These are phyloP conservation scores for Elaeidobius kamerunicus DNA, from an alignment of 2,888 invertebrate genomes.

Conservation along the genomic window DNA sequence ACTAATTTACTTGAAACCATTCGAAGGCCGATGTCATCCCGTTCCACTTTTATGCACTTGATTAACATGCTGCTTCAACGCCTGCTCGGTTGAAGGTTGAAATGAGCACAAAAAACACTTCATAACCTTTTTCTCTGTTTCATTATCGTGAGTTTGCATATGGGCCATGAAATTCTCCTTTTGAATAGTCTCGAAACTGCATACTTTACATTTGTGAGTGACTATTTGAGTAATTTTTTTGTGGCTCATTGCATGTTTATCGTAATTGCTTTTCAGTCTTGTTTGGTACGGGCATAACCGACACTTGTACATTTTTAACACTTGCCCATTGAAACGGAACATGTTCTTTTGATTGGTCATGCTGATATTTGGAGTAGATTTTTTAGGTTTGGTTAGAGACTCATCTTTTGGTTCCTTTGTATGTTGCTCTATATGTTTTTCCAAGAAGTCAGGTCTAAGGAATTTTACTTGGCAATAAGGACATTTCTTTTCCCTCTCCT, in stretches of 20 bases:
- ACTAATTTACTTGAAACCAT: background rate
- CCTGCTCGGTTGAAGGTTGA: constrained; percentile 15
- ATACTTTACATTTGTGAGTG: constrained; percentile 22
- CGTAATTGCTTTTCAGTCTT: constrained; percentile 20
- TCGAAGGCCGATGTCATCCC: constrained; percentile 15
- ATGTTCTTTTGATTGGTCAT: constrained; percentile 8
- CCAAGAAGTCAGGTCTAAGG: constrained; percentile 8
- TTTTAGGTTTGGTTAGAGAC: background rate
- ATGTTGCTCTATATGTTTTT: constrained; percentile 15
- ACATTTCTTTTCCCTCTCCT: constrained; percentile 15
- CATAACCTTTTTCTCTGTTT: constrained; percentile 6
- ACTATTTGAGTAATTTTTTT: constrained; percentile 18
- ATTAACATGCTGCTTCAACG: constrained; percentile 24
- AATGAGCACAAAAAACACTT: constrained; percentile 29
- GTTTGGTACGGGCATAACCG: constrained; percentile 28
- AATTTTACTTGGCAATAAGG: constrained; percentile 6
- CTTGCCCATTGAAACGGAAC: constrained; percentile 24
- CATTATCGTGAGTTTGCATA: constrained; percentile 18
- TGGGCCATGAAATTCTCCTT: constrained; percentile 27
- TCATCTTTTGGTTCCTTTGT: background rate
- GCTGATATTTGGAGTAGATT: background rate
- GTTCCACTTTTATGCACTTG: constrained; percentile 25
- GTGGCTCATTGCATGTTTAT: constrained; percentile 15
- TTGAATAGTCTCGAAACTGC: constrained; percentile 28
- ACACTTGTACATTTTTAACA: constrained; percentile 29